Percentiles rank a stretch among this genome's conserved stretches.
These are phyloP conservation scores for Parauchenoglanis ngamensis DNA, from an alignment of 2,797 vertebrate genomes.

Conservation along the genomic window DNA sequence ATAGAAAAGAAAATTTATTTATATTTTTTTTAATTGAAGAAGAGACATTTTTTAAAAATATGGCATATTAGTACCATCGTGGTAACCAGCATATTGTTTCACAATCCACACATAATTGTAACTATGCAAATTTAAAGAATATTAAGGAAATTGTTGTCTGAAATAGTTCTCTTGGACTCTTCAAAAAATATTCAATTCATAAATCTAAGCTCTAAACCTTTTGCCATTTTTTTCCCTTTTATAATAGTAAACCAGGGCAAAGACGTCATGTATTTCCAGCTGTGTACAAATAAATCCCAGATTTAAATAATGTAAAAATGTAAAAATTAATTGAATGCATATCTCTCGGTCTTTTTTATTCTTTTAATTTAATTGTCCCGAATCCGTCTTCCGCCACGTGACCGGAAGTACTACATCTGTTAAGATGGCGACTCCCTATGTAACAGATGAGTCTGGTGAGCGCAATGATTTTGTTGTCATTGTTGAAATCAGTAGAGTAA, in stretches of 20 bases:
- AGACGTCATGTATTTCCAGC: neutral
- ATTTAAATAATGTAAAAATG: neutral
- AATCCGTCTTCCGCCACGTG: slow-evolving; percentile 31
- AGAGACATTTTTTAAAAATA: no score
- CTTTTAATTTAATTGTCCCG: neutral
- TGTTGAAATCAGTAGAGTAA: neutral
- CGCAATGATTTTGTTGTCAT: slow-evolving; percentile 64
- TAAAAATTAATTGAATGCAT: neutral
- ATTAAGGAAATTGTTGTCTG: neutral
- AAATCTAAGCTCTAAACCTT: no score
- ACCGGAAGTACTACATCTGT: slow-evolving; percentile 59
- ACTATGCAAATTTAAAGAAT: neutral
- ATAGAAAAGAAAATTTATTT: no score
- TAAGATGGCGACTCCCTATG: slow-evolving; percentile 98
- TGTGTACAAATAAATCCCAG: neutral
- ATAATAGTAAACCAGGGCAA: neutral
- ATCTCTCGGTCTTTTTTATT: neutral
- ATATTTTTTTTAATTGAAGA: no score
- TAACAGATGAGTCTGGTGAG: slow-evolving; percentile 89
- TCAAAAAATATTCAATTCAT: neutral
- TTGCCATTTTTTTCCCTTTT: no score
- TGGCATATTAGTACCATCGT: neutral
- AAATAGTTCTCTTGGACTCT: neutral
- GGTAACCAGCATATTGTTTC: neutral
- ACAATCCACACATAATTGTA: neutral